These are phyloP conservation scores for Salpingus planirostris DNA, from an alignment of 2,888 invertebrate genomes.

Conservation along the genomic window DNA sequence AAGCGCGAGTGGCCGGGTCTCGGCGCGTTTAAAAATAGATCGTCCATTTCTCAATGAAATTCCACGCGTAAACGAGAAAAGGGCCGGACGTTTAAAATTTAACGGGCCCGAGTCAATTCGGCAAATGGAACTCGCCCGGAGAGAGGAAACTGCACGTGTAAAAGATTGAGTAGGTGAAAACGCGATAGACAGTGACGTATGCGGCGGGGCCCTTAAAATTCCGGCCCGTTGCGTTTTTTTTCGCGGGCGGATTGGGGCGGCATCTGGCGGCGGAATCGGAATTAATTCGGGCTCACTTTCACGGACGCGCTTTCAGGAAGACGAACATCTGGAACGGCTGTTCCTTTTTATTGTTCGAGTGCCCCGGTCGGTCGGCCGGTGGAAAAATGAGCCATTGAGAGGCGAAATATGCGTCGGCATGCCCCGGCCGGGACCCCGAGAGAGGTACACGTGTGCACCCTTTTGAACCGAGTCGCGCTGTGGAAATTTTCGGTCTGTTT, in stretches of 20 bases:
- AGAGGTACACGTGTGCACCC: no score
- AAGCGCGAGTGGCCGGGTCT: conserved; percentile 9
- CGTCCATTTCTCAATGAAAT: conserved; percentile 15
- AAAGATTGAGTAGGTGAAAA: conserved; percentile 24
- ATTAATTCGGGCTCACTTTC: conserved; percentile 18
- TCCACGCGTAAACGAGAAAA: conserved; percentile 23
- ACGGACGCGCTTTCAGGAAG: conserved; percentile 9
- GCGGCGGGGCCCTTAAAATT: no score
- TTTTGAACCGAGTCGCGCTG: no score
- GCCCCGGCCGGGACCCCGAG: no score
- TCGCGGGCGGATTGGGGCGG: no score
- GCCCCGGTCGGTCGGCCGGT: conserved; percentile 12
- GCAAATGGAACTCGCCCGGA: conserved; percentile 24
- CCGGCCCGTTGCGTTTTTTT: conserved; percentile 3
- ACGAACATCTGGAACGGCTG: conserved; percentile 22
- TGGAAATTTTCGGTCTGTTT: no score
- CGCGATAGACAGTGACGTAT: conserved; percentile 25
- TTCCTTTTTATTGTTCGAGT: conserved; percentile 18
- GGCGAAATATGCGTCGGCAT: neutral
- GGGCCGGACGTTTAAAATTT: conserved; percentile 15
- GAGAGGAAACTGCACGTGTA: conserved; percentile 18
- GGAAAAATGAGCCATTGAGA: neutral
- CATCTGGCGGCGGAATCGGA: no score
- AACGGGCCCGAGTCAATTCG: conserved; percentile 20
- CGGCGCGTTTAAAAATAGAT: conserved; percentile 13